Base-by-base conservation (phyloP, 1,140 invertebrate genomes). In the Lanistes nyassanus region DNA sequence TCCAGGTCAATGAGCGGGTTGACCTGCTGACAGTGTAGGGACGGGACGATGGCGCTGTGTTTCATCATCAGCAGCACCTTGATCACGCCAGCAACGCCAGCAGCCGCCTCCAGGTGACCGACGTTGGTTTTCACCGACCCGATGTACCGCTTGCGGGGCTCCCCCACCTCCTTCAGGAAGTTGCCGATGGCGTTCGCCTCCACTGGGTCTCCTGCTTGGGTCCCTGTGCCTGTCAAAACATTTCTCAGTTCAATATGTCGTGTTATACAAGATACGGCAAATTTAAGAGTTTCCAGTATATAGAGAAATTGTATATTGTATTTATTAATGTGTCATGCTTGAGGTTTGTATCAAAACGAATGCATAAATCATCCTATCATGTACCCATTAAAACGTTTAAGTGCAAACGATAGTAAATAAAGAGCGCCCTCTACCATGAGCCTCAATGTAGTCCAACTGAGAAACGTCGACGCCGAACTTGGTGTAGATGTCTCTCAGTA, bases 61-160 rank as follows among this genome's bases (percentile, higher is more conserved):
- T 83, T 82, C 82, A 85, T 85, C 85, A 86, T 86, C 0, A 86
- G 74, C 34, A 86, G 62, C 31, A 84, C 78, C 66, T 77, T 77
- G 65, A 77, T 77, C 23, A 77, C 47, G 6, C 76, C 76, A 16
- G 66, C 53, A 0, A 56, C 66, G 0, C 76, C 76, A 26, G 76
- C 76, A 2, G 70, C 76, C 3, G 76, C 73, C 66, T 77, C 76
- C 31, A 69, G 68, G 78, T 86, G 85, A 13, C 85, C 85, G 13
- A 86, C 81, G 65, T 86, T 86, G 51, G 85, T 82, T 68, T 86
- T 86, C 2, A 84, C 81, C 16, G 85, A 84, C n/a, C 85, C 85
- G 4, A 85, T 83, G 58, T 72, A 81, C 31, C 76, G 67, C 9
- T 65, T 37, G 51, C 75, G 69, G 26, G 31, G 62, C 66, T 53